A percentile compares a stretch with the other conserved stretches of the same genome.
These are phyloP conservation scores for Stigmatopora argus DNA, from an alignment of 2,113 vertebrate genomes.

Conservation along the genomic window DNA sequence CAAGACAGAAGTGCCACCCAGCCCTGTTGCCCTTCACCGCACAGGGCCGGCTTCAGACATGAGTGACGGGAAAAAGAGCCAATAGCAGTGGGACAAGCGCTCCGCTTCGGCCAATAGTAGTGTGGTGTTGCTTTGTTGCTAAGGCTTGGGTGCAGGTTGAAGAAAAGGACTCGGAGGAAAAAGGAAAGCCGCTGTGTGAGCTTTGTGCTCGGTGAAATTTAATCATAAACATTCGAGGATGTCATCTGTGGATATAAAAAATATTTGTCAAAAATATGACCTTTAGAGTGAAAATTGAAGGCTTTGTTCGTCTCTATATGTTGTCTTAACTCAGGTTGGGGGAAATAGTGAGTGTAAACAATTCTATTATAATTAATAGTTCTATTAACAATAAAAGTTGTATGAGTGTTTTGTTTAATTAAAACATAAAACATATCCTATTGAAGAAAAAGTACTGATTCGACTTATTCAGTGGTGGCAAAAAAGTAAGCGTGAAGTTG, in stretches of 20 bases:
- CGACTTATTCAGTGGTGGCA: not conserved
- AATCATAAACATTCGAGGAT: not conserved
- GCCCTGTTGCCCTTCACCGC: slow-evolving; percentile 36
- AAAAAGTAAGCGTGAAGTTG: not conserved
- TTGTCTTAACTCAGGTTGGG: not conserved
- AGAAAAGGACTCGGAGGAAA: not conserved
- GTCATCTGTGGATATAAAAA: not conserved
- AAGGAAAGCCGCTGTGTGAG: not conserved
- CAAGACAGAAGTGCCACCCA: slow-evolving; percentile 39
- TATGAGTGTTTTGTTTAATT: too few relatives aligned
- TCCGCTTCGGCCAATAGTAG: slow-evolving; percentile 48
- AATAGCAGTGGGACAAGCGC: slow-evolving; percentile 27
- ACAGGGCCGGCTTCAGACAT: slow-evolving; percentile 30
- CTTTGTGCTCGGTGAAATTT: not conserved
- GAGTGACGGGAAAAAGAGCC: slow-evolving; percentile 44
- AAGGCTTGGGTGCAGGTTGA: slow-evolving; percentile 37
- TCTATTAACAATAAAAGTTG: too few relatives aligned
- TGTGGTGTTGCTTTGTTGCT: slow-evolving; percentile 51
- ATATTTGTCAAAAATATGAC: not conserved
- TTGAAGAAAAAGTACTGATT: not conserved
- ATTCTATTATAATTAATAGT: not conserved
- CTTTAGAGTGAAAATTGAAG: not conserved
- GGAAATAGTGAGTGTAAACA: not conserved
- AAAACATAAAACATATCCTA: not conserved
- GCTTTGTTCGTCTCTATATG: not conserved